phyloP scores from a whole-genome alignment of 1,140 invertebrate genomes.

The Vanessa tameamea region DNA sequence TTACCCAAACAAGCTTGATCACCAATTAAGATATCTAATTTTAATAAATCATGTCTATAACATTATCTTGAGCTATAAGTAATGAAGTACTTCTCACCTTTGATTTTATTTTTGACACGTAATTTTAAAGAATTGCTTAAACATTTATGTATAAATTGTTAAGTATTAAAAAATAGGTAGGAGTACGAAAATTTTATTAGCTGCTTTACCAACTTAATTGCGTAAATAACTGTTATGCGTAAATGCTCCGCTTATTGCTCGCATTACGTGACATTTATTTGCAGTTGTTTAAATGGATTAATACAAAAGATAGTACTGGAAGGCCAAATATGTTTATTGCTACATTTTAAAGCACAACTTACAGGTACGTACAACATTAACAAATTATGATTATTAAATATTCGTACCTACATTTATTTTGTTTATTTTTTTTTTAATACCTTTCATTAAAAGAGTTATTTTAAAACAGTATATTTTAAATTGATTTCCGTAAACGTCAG shows the following conservation, averaged over 20 bases:
- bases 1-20: too few species aligned
- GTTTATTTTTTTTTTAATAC: too few species aligned
- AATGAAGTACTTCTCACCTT: slow-evolving; percentile 18
- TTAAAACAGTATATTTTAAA: neutral
- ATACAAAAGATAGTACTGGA: neutral
- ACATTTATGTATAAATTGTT: neutral
- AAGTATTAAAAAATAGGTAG: neutral
- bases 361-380: neutral
- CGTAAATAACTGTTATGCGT: slow-evolving; percentile 6
- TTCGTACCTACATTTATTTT: too few species aligned
- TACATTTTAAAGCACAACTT: neutral
- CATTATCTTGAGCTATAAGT: slow-evolving; percentile 18
- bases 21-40: slow-evolving; percentile 11
- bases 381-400: too few species aligned
- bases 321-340: neutral
- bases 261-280: slow-evolving; percentile 2
- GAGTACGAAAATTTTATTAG: slow-evolving; percentile 1
- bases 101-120: slow-evolving; percentile 9
- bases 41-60: slow-evolving; percentile 25
- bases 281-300: neutral
- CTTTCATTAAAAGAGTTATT: too few species aligned
- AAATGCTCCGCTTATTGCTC: slow-evolving; percentile 1
- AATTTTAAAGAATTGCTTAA: slow-evolving; percentile 6
- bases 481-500: neutral
- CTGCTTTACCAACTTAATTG: neutral